A percentile compares a stretch with the other conserved stretches of the same genome.
These are phyloP conservation scores for Apeira syringaria DNA, from an alignment of 2,888 invertebrate genomes.

Conservation along the genomic window DNA sequence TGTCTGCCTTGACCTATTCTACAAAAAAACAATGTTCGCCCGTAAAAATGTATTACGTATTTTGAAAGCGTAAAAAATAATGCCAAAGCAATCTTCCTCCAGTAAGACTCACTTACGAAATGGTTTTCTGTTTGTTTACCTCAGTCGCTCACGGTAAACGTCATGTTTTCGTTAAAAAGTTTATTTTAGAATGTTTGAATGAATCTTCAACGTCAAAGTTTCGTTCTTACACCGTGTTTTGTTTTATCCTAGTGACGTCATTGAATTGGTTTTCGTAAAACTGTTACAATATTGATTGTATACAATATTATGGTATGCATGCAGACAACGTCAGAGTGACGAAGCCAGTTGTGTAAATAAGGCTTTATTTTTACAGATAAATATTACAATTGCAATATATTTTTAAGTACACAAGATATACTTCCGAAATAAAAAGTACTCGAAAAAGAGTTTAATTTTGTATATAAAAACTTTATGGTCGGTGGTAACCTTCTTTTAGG, in stretches of 20 bases:
- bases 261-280: constrained; percentile 9
- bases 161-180: constrained; percentile 34
- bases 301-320: constrained; percentile 18
- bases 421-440: too few species aligned
- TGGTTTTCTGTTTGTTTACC: constrained; percentile 29
- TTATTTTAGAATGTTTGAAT: constrained; percentile 39
- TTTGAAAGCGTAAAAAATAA: constrained; percentile 16
- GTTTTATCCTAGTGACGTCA: constrained; percentile 25
- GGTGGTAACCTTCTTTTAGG: too few species aligned
- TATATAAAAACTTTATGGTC: too few species aligned
- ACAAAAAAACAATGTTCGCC: constrained; percentile 20
- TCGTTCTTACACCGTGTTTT: constrained; percentile 25
- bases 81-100: constrained; percentile 17
- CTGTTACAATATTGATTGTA: constrained; percentile 20
- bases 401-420: too few species aligned
- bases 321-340: constrained; percentile 17
- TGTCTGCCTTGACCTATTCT: constrained; percentile 35
- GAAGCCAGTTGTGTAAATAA: constrained; percentile 18
- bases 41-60: constrained; percentile 19
- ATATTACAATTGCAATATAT: too few species aligned
- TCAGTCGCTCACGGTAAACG: constrained; percentile 23
- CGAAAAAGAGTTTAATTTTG: too few species aligned
- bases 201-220: constrained; percentile 30
- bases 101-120: constrained; percentile 16
- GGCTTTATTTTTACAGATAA: too few species aligned